Evolutionary conservation across 2,888 invertebrate genomes (phyloP).

Genomic region (Orgyia antiqua): DNA sequence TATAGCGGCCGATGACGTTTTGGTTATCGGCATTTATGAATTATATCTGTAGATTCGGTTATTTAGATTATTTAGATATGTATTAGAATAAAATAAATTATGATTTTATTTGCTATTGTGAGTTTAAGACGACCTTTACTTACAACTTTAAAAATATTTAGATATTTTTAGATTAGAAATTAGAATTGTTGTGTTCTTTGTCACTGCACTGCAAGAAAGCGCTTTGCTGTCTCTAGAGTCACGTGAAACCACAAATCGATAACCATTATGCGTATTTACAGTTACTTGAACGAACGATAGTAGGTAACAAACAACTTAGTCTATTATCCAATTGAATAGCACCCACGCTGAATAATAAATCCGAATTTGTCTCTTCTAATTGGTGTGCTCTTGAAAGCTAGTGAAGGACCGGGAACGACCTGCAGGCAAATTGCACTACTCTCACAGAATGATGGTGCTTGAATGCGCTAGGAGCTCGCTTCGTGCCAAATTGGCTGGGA

Average conservation of each 20-base stretch:
- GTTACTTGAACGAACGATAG: slow-evolving; percentile 27
- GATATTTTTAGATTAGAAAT: no score
- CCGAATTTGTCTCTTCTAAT: slow-evolving; percentile 63
- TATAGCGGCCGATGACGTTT: slow-evolving; percentile 24
- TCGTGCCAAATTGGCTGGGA: slow-evolving; percentile 54
- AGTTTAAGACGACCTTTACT: no score
- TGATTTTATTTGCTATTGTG: no score
- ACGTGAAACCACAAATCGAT: slow-evolving; percentile 26
- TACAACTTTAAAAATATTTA: no score
- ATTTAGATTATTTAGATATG: no score
- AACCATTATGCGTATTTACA: slow-evolving; percentile 23
- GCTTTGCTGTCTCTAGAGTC: slow-evolving; percentile 14
- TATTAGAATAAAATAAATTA: no score
- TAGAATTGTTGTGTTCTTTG: no score
- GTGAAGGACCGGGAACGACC: slow-evolving; percentile 39
- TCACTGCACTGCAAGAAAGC: slow-evolving; percentile 1
- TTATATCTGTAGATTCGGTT: slow-evolving; percentile 13
- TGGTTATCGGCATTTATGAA: slow-evolving; percentile 20
- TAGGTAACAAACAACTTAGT: slow-evolving; percentile 34
- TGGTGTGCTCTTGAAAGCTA: slow-evolving; percentile 49
- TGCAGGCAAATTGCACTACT: slow-evolving; percentile 63
- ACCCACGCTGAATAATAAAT: slow-evolving; percentile 58
- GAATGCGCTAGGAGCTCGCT: slow-evolving; percentile 28
- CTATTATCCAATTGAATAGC: slow-evolving; percentile 50
- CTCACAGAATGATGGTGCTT: slow-evolving; percentile 44